Percentiles rank a stretch among this genome's conserved stretches.
These are phyloP conservation scores for Vireo griseus DNA, from an alignment of 2,797 vertebrate genomes.

Conservation along the genomic window DNA sequence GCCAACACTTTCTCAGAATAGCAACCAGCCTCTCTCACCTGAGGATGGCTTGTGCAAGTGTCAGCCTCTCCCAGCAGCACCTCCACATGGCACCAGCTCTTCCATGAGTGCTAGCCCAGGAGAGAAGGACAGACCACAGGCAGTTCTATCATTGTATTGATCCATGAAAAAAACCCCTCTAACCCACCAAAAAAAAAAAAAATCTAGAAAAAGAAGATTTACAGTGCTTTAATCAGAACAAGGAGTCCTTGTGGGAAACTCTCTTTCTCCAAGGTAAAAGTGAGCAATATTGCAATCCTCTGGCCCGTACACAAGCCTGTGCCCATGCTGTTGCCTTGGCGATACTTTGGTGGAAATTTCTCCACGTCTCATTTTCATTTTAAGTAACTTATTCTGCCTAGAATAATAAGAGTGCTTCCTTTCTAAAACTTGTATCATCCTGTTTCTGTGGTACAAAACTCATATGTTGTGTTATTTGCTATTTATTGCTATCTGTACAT, in stretches of 20 bases:
- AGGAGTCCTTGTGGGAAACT: neutral
- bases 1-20: neutral
- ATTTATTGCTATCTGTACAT: neutral
- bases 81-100: neutral
- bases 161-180: neutral
- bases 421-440: neutral
- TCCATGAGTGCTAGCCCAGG: neutral
- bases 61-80: neutral
- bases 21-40: neutral
- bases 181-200: neutral
- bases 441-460: neutral
- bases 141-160: neutral
- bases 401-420: neutral
- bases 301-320: neutral
- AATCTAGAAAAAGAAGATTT: neutral
- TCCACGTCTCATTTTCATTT: neutral
- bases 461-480: neutral
- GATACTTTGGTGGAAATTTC: neutral
- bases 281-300: neutral
- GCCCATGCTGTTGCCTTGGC: neutral
- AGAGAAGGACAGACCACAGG: neutral
- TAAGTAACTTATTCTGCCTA: neutral
- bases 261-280: neutral
- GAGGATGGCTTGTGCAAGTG: neutral
- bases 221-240: neutral